Evolutionary conservation across 2,888 invertebrate species (phyloP).

Genomic region (Drosophila pseudotakahashii): DNA sequence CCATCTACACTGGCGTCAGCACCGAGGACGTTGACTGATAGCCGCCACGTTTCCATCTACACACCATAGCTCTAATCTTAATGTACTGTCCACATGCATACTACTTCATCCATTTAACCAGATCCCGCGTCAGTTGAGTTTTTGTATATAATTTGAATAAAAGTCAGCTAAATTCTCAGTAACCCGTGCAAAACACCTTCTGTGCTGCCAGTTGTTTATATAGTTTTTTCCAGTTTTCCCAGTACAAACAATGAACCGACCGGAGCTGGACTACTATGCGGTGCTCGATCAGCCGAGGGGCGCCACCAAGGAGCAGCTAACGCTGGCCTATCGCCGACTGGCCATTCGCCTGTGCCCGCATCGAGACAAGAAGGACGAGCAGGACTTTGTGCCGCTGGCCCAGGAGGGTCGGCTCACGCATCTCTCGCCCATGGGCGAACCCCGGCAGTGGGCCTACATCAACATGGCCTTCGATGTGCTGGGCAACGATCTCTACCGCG

Average conservation of each 20-base stretch:
- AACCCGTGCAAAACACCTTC: neutral
- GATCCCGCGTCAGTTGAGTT: conserved; percentile 47
- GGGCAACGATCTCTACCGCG: conserved; percentile 86
- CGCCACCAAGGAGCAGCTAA: conserved; percentile 89
- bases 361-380: conserved; percentile 83
- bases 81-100: conserved; percentile 26
- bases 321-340: conserved; percentile 87
- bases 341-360: conserved; percentile 85
- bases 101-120: conserved; percentile 17
- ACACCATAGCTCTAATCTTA: conserved; percentile 51
- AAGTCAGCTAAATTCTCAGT: conserved; percentile 66
- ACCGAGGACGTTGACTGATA: conserved; percentile 82
- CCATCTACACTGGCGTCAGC: conserved; percentile 78
- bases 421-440: conserved; percentile 66
- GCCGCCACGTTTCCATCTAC: conserved; percentile 21
- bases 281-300: conserved; percentile 88
- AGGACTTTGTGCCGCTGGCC: conserved; percentile 85
- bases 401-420: conserved; percentile 73
- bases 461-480: conserved; percentile 93
- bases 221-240: neutral
- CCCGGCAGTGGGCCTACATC: conserved; percentile 84
- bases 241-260: conserved; percentile 68
- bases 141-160: conserved; percentile 54
- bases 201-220: conserved; percentile 11
- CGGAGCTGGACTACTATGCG: conserved; percentile 90